Evolutionary conservation across 2,888 invertebrate species (phyloP).

Genomic region (Heliconius ismenius): DNA sequence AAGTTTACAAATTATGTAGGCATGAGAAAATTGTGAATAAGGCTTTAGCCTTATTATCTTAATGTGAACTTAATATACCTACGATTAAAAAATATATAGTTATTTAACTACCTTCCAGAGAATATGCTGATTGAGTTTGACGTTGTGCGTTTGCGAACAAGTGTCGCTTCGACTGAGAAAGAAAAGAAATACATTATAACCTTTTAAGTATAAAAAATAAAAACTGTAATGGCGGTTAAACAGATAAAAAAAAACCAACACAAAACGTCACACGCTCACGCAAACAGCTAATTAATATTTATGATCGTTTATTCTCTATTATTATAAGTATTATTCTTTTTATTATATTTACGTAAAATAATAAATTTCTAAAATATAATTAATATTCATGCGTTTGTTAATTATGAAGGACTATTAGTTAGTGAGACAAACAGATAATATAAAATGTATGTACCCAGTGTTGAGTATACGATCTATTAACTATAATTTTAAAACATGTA

Average conservation of each 20-base stretch:
- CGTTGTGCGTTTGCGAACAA: slow-evolving; percentile 87
- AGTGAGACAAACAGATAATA: background rate
- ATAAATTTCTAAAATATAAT: slow-evolving; percentile 4
- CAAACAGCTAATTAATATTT: slow-evolving; percentile 16
- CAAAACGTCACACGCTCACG: slow-evolving; percentile 26
- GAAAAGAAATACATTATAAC: slow-evolving; percentile 36
- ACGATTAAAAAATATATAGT: background rate
- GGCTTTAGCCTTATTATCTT: slow-evolving; percentile 22
- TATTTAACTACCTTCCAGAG: slow-evolving; percentile 85
- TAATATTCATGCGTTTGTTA: slow-evolving; percentile 3
- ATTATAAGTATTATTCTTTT: background rate
- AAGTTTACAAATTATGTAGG: slow-evolving; percentile 45
- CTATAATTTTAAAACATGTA: too few relatives aligned
- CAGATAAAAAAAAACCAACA: slow-evolving; percentile 20
- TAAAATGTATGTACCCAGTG: background rate
- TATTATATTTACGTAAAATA: background rate
- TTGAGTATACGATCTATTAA: background rate
- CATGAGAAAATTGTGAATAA: slow-evolving; percentile 26
- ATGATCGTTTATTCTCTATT: background rate
- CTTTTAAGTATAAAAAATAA: background rate
- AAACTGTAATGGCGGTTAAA: slow-evolving; percentile 6
- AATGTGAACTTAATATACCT: slow-evolving; percentile 25
- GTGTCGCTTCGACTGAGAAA: slow-evolving; percentile 86
- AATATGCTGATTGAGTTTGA: slow-evolving; percentile 89
- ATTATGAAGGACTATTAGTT: slow-evolving; percentile 3